A percentile compares a stretch with the other conserved stretches of the same genome.
These are phyloP conservation scores for Sphaerodactylus townsendi DNA, from an alignment of 2,113 vertebrate genomes.

Conservation along the genomic window DNA sequence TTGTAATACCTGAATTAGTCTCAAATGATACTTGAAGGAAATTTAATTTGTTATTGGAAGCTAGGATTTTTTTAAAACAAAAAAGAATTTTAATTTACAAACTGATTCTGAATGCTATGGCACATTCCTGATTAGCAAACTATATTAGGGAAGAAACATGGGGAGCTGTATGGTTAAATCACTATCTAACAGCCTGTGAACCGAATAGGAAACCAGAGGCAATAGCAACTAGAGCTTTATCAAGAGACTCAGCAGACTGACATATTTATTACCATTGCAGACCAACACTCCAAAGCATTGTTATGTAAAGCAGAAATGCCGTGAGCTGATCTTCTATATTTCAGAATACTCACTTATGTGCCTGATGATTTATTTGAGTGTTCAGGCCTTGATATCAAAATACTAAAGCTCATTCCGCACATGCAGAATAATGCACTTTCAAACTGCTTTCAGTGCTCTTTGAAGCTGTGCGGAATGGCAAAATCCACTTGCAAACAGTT, in stretches of 20 bases:
- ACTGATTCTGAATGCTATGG: conserved; percentile 44
- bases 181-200: neutral
- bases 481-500: too few relatives aligned
- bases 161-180: conserved; percentile 4
- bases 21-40: conserved; percentile 57
- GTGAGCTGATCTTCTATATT: neutral
- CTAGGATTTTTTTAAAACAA: neutral
- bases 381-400: conserved; percentile 8
- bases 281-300: conserved; percentile 3
- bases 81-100: conserved; percentile 59
- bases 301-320: neutral
- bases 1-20: conserved; percentile 63
- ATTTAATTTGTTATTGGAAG: conserved; percentile 20
- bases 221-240: conserved; percentile 15
- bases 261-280: neutral
- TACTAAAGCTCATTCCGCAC: too few relatives aligned
- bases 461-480: too few relatives aligned
- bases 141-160: neutral
- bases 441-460: too few relatives aligned
- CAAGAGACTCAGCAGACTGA: conserved; percentile 26
- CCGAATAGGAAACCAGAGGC: neutral
- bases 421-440: too few relatives aligned
- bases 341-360: neutral
- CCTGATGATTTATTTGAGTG: neutral
- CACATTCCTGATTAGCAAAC: conserved; percentile 25